Evolutionary conservation across 2,888 invertebrate genomes (phyloP).

Genomic region (Poecilus cupreus): DNA sequence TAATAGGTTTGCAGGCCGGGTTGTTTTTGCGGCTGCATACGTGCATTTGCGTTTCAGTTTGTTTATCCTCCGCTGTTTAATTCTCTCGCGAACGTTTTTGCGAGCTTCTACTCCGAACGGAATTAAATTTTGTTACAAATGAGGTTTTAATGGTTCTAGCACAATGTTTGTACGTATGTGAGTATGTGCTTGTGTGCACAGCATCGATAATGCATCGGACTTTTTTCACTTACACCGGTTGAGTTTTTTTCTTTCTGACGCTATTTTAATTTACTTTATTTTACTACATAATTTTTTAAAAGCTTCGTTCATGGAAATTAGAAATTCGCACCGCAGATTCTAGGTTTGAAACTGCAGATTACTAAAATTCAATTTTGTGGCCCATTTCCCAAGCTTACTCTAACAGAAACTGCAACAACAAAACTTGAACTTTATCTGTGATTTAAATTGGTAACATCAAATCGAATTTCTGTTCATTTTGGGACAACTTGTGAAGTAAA

Average conservation of each 20-base stretch:
- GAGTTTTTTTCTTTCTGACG: neutral
- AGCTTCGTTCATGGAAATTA: neutral
- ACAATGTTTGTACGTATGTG: neutral
- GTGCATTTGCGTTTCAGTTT: slow-evolving; percentile 14
- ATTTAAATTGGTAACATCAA: too few relatives aligned
- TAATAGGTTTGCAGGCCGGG: neutral
- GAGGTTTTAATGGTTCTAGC: slow-evolving; percentile 40
- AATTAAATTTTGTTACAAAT: slow-evolving; percentile 50
- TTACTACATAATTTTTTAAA: neutral
- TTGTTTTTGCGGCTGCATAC: neutral
- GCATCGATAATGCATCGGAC: slow-evolving; percentile 28
- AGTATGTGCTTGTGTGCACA: neutral
- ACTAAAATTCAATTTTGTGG: too few relatives aligned
- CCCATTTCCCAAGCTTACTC: too few relatives aligned
- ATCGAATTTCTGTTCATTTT: too few relatives aligned
- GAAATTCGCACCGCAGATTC: too few relatives aligned
- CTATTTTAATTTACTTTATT: neutral
- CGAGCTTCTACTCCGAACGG: neutral
- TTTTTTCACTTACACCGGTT: neutral
- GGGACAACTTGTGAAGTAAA: too few relatives aligned
- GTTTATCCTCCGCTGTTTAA: slow-evolving; percentile 25
- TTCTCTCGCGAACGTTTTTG: slow-evolving; percentile 39
- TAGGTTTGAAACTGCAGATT: too few relatives aligned
- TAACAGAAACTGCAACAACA: too few relatives aligned
- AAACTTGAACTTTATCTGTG: too few relatives aligned